These are phyloP conservation scores for Smittia sp. DNA, from an alignment of 2,888 invertebrate species.

Conservation along the genomic window DNA sequence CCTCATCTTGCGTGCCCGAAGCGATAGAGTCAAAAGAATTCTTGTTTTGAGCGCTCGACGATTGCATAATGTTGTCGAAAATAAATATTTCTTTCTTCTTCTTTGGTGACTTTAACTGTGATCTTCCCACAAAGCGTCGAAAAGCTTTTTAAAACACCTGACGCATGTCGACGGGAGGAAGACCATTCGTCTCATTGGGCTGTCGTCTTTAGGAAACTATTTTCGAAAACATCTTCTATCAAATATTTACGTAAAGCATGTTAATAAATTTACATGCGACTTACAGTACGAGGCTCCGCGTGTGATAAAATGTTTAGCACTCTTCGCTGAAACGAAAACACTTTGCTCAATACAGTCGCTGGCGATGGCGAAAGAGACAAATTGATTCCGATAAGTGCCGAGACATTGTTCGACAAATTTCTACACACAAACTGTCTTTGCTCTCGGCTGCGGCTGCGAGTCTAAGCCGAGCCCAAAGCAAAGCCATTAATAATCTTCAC, in stretches of 20 bases:
- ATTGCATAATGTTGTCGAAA: constrained; percentile 19
- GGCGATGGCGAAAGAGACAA: too few species aligned
- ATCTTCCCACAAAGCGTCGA: not conserved
- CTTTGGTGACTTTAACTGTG: not conserved
- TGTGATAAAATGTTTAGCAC: constrained; percentile 2
- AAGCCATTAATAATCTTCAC: constrained; percentile 20
- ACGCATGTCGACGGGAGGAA: not conserved
- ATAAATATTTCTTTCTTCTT: not conserved
- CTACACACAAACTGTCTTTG: not conserved
- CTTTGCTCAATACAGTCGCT: not conserved
- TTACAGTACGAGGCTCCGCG: not conserved
- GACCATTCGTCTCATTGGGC: not conserved
- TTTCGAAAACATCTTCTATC: not conserved
- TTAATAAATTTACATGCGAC: constrained; percentile 5
- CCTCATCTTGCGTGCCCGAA: not conserved
- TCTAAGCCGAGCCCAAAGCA: not conserved
- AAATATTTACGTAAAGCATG: not conserved
- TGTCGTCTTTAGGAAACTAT: too few species aligned
- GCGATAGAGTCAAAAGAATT: not conserved
- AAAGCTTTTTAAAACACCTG: not conserved
- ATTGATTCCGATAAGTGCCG: not conserved
- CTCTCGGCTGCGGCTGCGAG: too few species aligned
- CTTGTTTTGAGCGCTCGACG: not conserved
- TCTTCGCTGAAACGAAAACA: not conserved
- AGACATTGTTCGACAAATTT: not conserved